phyloP scores from a whole-genome alignment of 2,113 vertebrate species.

The Gobio gobio region DNA sequence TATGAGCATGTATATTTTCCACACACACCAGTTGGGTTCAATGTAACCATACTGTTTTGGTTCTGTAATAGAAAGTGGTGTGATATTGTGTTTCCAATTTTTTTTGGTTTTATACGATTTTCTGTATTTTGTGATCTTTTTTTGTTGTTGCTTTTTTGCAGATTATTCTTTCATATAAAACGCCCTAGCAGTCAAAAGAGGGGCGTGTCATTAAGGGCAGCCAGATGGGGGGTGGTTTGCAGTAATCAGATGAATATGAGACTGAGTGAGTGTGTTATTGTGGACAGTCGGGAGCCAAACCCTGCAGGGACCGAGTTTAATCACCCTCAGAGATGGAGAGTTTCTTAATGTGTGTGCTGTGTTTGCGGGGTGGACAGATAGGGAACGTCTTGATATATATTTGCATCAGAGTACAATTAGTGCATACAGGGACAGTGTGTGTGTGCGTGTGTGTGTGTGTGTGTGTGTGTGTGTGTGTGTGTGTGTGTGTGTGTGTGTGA shows the following conservation, averaged over 20 bases:
- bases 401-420: slow-evolving; percentile 34
- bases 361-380: slow-evolving; percentile 27
- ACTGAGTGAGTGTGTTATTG: slow-evolving; percentile 24
- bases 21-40: too few species aligned
- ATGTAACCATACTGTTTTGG: neutral
- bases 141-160: neutral
- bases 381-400: slow-evolving; percentile 21
- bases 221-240: slow-evolving; percentile 29
- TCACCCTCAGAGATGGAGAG: slow-evolving; percentile 12
- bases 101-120: neutral
- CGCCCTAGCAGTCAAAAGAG: neutral
- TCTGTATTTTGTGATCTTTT: neutral
- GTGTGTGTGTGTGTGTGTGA: slow-evolving; percentile 27
- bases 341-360: neutral
- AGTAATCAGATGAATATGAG: slow-evolving; percentile 45
- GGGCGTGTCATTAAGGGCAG: neutral
- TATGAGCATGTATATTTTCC: too few species aligned
- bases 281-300: neutral
- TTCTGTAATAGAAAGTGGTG: neutral
- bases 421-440: neutral
- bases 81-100: neutral
- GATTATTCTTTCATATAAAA: neutral
- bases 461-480: neutral
- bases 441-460: slow-evolving; percentile 25
- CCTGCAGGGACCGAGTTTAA: slow-evolving; percentile 32